phyloP scores from a whole-genome alignment of 2,113 vertebrate species.

The Ardeotis arabs region DNA sequence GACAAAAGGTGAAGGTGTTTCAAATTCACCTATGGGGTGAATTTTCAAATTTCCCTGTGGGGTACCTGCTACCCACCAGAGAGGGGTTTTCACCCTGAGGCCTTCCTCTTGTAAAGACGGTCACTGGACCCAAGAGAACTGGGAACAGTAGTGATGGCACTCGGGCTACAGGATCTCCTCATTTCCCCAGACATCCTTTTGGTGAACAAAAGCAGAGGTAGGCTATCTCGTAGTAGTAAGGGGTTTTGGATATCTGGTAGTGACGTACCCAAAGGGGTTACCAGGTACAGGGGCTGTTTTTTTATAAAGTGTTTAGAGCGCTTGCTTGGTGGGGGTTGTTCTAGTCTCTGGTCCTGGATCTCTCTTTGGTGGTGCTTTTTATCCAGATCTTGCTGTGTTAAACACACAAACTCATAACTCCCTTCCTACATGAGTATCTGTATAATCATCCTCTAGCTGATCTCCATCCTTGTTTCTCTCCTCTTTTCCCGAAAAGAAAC shows the following conservation, averaged over 20 bases:
- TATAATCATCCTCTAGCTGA: accelerated
- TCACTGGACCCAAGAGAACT: background rate
- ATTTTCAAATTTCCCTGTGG: background rate
- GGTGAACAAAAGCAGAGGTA: background rate
- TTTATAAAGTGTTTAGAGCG: background rate
- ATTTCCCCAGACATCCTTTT: background rate
- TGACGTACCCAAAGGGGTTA: background rate
- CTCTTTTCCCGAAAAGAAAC: background rate
- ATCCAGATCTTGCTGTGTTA: background rate
- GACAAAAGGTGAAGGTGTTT: background rate
- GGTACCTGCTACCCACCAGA: background rate
- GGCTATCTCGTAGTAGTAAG: background rate
- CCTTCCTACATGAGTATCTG: background rate
- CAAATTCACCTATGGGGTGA: background rate
- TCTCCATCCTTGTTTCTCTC: background rate
- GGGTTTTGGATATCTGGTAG: background rate
- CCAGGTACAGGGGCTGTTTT: background rate
- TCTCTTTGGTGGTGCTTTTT: background rate
- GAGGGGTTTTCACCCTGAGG: background rate
- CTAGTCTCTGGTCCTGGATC: background rate
- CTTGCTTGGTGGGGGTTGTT: background rate
- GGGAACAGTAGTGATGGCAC: background rate
- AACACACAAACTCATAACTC: background rate
- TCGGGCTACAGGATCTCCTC: background rate
- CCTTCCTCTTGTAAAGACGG: background rate